Evolutionary conservation across 2,797 vertebrate genomes (phyloP).

Genomic region (Mycteria americana): DNA sequence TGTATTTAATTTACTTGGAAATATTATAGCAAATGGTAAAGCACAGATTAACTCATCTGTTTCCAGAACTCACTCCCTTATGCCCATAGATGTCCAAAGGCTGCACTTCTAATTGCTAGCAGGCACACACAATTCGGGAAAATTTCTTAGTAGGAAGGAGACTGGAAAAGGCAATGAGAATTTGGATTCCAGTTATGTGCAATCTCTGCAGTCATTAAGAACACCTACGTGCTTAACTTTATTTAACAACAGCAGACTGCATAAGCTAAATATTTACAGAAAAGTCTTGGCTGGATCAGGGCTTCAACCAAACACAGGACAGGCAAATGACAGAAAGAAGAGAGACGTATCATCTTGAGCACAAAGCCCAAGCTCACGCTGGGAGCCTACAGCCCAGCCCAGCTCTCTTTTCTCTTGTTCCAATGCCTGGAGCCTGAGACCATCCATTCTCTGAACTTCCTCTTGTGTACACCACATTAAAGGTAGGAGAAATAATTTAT

Average conservation of each 20-base stretch:
- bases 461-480: conserved; percentile 2
- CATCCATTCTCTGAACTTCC: conserved; percentile 6
- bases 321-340: not conserved
- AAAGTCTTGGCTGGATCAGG: conserved; percentile 21
- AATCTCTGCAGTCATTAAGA: conserved; percentile 1
- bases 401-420: not conserved
- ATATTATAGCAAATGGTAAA: not conserved
- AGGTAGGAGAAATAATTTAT: not conserved
- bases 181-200: not conserved
- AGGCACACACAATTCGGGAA: not conserved
- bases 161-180: not conserved
- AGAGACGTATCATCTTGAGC: not conserved
- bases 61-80: not conserved
- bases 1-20: not conserved
- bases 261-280: conserved; percentile 41
- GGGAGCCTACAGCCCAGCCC: not conserved
- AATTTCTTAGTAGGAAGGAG: not conserved
- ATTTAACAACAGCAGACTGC: conserved; percentile 38
- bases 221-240: conserved; percentile 35
- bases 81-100: not conserved
- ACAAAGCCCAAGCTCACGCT: not conserved
- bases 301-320: conserved; percentile 20
- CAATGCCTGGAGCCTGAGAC: not conserved
- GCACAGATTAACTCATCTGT: not conserved
- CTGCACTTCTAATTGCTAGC: not conserved